Base-by-base conservation (phyloP, 2,113 vertebrate species). In the Columba livia region DNA sequence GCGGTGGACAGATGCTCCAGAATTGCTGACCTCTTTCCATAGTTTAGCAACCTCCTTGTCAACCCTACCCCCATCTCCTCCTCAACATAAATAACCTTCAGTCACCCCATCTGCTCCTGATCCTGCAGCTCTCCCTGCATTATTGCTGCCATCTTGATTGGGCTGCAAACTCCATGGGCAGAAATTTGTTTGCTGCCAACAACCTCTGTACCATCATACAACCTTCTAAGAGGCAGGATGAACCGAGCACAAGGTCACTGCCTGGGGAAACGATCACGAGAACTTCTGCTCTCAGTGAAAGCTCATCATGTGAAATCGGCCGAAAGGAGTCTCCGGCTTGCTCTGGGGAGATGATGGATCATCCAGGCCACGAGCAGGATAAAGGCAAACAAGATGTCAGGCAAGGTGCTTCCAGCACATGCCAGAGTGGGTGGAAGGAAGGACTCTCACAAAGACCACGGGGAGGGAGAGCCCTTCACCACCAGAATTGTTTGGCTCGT, bases 1-100 rank as follows among this genome's bases (percentile, higher is more conserved):
- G 1, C 2, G 1, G n/a, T 6, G 24, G 40, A 72, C 5, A 31
- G 78, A 71, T 60, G 56, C 62, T 92, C 84, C 66, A 85, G 89
- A 92, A 95, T 19, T 73, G 66, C 62, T 75, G 93, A 91, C 70
- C 74, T 93, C 62, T 72, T 96, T 87, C 67, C 87, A 85, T 24
- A 75, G 74, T 48, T 89, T 36, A 93, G n/a, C 91, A 82, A 84
- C 65, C 67, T 90, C 38, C 85, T 78, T 65, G 69, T 79, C 85
- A 90, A 93, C 84, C 38, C 61, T 67, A 81, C 48, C 32, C 65
- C 18, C 65, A 50, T 23, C 57, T 72, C 61, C 28, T 83, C 58
- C 69, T 79, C 64, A 82, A 70, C 23, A 73, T 20, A 85, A 74
- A 87, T 53, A 69, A 77, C 38, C 74, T 86, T 80, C 1, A 9